A percentile compares a stretch with the other conserved stretches of the same genome.
Evolutionary conservation across 2,113 vertebrate genomes (phyloP).

Genomic region (Tetraodon nigroviridis): DNA sequence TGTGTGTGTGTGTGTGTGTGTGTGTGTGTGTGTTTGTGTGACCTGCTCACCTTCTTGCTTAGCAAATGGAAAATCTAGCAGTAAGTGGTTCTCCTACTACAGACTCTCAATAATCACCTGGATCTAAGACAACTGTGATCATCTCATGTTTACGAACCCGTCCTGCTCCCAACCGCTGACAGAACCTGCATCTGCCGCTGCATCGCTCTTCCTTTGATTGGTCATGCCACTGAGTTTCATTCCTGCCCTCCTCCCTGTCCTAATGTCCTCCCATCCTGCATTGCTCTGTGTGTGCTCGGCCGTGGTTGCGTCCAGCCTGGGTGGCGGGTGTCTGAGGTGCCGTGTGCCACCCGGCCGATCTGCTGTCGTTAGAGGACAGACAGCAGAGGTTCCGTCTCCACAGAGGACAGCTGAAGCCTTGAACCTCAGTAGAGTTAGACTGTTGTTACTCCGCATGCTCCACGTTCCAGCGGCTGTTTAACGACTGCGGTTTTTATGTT

Average conservation of each 20-base stretch:
- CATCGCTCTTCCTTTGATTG: conserved; percentile 34
- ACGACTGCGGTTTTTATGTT: background rate
- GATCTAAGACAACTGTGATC: conserved; percentile 55
- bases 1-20: conserved; percentile 12
- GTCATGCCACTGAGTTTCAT: conserved; percentile 42
- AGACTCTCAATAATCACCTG: conserved; percentile 67
- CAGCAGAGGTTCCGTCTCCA: background rate
- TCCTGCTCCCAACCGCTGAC: conserved; percentile 3
- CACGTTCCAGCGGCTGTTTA: conserved; percentile 20
- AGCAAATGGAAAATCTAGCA: conserved; percentile 99
- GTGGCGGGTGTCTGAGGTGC: conserved; percentile 14
- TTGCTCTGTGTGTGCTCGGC: conserved; percentile 12
- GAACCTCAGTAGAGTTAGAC: conserved; percentile 7
- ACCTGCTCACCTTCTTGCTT: conserved; percentile 98
- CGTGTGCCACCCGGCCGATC: conserved; percentile 25
- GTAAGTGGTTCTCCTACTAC: conserved; percentile 98
- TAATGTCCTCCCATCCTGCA: conserved; percentile 10
- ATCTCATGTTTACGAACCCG: conserved; percentile 40
- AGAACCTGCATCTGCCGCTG: background rate
- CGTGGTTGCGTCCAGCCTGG: conserved; percentile 24
- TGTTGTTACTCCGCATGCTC: conserved; percentile 60
- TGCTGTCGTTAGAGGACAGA: conserved; percentile 4
- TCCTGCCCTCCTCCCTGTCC: conserved; percentile 25
- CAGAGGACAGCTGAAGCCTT: conserved; percentile 9
- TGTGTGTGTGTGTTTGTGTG: conserved; percentile 76